Conservation (phyloP, 2,797 vertebrate species). For the Spea hammondii region DNA sequence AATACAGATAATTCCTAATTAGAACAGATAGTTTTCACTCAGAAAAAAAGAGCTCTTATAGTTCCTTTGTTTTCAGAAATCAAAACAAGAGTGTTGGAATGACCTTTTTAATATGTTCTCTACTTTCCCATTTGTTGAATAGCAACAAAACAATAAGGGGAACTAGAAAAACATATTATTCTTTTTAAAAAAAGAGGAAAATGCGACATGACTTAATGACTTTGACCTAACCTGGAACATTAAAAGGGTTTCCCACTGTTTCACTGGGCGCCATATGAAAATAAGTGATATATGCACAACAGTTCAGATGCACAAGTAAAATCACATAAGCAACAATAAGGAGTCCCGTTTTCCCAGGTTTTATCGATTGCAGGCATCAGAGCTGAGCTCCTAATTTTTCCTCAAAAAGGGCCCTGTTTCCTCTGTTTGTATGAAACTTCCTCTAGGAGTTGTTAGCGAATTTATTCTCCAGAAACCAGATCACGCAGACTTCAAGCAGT, state of each 20-base stretch:
- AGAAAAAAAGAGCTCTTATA: too few species aligned
- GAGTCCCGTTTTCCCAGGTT: conserved; percentile 80
- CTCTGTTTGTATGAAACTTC: conserved; percentile 98
- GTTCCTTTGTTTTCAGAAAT: not conserved
- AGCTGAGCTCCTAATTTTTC: conserved; percentile 75
- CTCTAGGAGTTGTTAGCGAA: conserved; percentile 80
- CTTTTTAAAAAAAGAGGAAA: conserved; percentile 62
- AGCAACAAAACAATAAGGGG: conserved; percentile 66
- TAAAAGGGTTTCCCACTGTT: conserved; percentile 69
- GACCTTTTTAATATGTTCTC: conserved; percentile 57
- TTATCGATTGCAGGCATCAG: conserved; percentile 89
- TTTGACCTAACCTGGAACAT: conserved; percentile 63
- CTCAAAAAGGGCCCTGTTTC: conserved; percentile 83
- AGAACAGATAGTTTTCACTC: too few species aligned
- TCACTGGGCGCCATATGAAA: conserved; percentile 59
- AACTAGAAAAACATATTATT: conserved; percentile 51
- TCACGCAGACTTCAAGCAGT: conserved; percentile 18
- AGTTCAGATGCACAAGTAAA: conserved; percentile 69
- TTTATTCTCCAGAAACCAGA: conserved; percentile 55
- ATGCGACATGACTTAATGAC: conserved; percentile 66
- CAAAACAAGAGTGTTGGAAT: conserved; percentile 53
- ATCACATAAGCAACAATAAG: conserved; percentile 78
- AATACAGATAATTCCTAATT: too few species aligned
- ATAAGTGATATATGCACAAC: conserved; percentile 68
- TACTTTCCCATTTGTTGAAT: conserved; percentile 65